Percentiles rank a stretch among this genome's conserved stretches.
These are phyloP conservation scores for Arbacia lixula DNA, from an alignment of 53 echinoderm and acorn worm genomes.

Conservation along the genomic window DNA sequence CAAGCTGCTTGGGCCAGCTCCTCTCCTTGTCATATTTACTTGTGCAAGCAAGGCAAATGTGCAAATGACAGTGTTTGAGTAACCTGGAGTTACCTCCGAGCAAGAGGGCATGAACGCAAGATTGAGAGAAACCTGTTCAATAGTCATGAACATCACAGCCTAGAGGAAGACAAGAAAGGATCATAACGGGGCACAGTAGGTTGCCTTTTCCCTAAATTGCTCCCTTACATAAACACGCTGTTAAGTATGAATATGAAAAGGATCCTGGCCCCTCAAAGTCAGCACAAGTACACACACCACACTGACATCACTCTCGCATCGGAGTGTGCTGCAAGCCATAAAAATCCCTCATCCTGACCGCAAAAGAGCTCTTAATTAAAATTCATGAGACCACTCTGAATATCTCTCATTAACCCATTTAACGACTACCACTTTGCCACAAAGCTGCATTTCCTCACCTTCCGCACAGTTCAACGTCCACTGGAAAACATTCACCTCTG, in stretches of 20 bases:
- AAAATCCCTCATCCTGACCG: constrained; percentile 7
- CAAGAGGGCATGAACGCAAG: constrained; percentile 15
- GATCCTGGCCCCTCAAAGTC: constrained; percentile 31
- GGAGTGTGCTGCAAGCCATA: neutral
- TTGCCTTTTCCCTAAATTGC: too few relatives aligned
- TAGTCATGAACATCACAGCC: constrained; percentile 41
- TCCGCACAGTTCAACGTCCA: constrained; percentile 41
- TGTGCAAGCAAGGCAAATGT: too few relatives aligned
- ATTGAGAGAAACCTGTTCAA: constrained; percentile 32
- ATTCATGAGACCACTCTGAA: constrained; percentile 52
- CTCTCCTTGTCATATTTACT: too few relatives aligned
- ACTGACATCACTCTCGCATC: neutral
- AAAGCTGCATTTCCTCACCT: neutral
- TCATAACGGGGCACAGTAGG: constrained; percentile 40
- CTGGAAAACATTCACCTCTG: neutral
- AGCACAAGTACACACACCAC: constrained; percentile 24
- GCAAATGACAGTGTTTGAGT: neutral
- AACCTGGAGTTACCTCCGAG: constrained; percentile 42
- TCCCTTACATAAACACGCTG: too few relatives aligned
- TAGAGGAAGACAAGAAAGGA: constrained; percentile 25
- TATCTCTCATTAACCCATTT: constrained; percentile 57
- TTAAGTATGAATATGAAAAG: too few relatives aligned
- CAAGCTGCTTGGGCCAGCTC: too few relatives aligned
- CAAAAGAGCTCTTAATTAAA: constrained; percentile 27
- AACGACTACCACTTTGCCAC: constrained; percentile 9